phyloP scores from a whole-genome alignment of 2,113 vertebrate species.

The Corythaeola cristata region DNA sequence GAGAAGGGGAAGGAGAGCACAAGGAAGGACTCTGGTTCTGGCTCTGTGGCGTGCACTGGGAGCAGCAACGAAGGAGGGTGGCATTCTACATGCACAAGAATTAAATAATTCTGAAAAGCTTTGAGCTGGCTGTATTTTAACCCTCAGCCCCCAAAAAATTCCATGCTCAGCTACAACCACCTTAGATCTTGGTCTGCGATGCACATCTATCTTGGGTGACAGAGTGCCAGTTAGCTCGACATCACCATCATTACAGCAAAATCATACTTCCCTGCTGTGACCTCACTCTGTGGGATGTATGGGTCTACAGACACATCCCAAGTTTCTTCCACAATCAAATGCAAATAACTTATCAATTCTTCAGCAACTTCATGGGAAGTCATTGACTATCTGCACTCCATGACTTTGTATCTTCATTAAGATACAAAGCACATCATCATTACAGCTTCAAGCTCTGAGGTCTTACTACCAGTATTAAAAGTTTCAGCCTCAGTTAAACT shows the following conservation, averaged over 20 bases:
- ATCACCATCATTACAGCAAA: neutral
- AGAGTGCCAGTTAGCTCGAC: neutral
- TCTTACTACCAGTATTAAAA: neutral
- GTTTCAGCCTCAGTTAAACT: neutral
- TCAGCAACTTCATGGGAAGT: neutral
- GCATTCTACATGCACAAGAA: neutral
- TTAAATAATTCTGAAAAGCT: neutral
- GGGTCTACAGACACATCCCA: neutral
- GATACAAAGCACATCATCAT: neutral
- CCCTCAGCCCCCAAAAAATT: neutral
- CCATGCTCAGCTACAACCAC: neutral
- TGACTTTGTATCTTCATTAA: neutral
- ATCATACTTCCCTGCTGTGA: neutral
- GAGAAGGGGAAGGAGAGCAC: neutral
- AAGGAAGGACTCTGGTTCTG: neutral
- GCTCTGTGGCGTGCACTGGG: neutral
- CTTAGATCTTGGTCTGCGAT: neutral
- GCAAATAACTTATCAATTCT: neutral
- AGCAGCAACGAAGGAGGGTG: neutral
- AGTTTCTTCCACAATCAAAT: neutral
- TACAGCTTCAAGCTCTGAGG: neutral
- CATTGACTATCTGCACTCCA: neutral
- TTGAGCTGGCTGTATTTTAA: neutral
- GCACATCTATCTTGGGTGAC: neutral
- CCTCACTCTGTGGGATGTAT: neutral